Evolutionary conservation across 1,140 invertebrate genomes (phyloP).

Genomic region (Rhyacophila brunnea): DNA sequence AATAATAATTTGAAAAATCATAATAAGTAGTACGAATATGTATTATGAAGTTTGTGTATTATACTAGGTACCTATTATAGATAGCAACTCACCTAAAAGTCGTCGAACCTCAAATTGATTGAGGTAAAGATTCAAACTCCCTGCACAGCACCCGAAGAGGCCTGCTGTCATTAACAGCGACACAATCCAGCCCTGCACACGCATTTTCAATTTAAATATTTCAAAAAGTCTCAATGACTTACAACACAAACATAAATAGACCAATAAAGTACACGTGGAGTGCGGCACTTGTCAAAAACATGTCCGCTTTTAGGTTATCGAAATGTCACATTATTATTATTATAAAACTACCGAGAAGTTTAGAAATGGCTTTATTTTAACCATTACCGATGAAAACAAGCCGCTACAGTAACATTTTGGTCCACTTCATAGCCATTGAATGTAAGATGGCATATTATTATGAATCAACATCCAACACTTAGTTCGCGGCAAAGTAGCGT

Average conservation of each 20-base stretch:
- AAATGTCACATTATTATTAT: constrained; percentile 14
- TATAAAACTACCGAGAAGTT: too few species aligned
- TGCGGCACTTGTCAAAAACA: constrained; percentile 19
- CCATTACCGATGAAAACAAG: too few species aligned
- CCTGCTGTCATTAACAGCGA: constrained; percentile 1
- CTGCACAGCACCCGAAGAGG: constrained; percentile 30
- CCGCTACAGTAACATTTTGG: too few species aligned
- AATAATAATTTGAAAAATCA: too few species aligned
- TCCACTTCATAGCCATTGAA: too few species aligned
- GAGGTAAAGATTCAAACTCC: constrained; percentile 46
- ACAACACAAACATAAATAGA: constrained; percentile 11
- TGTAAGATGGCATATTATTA: too few species aligned
- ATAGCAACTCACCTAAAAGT: constrained; percentile 49
- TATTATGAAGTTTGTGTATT: too few species aligned
- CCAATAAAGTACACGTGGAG: constrained; percentile 17
- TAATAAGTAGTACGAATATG: too few species aligned
- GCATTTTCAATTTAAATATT: constrained; percentile 17
- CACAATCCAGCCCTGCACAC: constrained; percentile 6
- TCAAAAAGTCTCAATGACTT: constrained; percentile 13
- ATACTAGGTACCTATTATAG: too few species aligned
- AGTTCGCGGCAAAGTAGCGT: too few species aligned
- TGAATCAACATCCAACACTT: too few species aligned
- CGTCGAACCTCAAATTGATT: constrained; percentile 48
- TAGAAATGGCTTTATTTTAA: too few species aligned
- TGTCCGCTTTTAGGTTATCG: constrained; percentile 5